Conservation (phyloP, 2,888 invertebrate genomes). For the Ptilodon capucinus region DNA sequence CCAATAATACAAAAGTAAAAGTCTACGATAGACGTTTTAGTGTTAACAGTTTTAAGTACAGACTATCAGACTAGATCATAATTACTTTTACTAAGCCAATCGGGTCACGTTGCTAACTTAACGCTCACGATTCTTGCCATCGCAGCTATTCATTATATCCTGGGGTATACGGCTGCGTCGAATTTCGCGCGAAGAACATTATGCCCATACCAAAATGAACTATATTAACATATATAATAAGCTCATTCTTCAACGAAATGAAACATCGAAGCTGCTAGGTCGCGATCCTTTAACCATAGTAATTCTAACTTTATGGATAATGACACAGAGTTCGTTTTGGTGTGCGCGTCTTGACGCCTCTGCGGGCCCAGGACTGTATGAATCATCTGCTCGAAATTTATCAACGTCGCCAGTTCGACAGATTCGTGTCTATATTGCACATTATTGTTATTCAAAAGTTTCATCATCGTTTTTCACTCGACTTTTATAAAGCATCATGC, state of each 20-base stretch:
- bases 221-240: too few species aligned
- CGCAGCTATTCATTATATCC: too few species aligned
- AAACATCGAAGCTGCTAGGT: too few species aligned
- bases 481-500: neutral
- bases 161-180: too few species aligned
- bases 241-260: too few species aligned
- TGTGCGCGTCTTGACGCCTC: too few species aligned
- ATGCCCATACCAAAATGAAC: too few species aligned
- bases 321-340: too few species aligned
- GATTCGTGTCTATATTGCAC: neutral
- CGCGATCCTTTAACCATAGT: too few species aligned
- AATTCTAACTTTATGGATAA: too few species aligned
- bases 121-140: slow-evolving; percentile 1
- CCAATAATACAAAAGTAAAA: neutral
- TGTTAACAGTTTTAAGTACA: neutral
- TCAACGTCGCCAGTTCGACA: neutral
- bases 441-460: neutral
- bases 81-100: slow-evolving; percentile 20
- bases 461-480: neutral
- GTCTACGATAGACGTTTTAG: neutral
- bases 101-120: slow-evolving; percentile 9
- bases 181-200: too few species aligned
- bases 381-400: slow-evolving; percentile 6
- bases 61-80: neutral
- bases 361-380: too few species aligned